These are phyloP conservation scores for Nymphalis urticae DNA, from an alignment of 2,888 invertebrate genomes.

Conservation along the genomic window DNA sequence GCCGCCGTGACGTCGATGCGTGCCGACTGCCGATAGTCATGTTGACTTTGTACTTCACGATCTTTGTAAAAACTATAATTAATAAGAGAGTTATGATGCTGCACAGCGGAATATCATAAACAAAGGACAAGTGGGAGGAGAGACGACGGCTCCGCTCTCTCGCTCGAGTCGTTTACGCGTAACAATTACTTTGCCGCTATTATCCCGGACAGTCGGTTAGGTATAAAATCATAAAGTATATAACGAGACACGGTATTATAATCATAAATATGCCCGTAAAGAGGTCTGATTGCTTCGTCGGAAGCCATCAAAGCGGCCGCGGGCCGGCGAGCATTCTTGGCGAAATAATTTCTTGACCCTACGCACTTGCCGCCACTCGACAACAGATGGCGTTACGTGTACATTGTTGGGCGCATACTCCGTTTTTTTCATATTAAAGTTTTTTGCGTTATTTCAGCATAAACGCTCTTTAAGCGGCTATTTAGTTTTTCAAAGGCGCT, in stretches of 20 bases:
- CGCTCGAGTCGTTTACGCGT: constrained; percentile 57
- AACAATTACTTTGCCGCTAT: constrained; percentile 73
- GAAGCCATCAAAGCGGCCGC: constrained; percentile 78
- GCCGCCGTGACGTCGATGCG: neutral
- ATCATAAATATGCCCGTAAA: constrained; percentile 80
- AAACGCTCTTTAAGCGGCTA: constrained; percentile 75
- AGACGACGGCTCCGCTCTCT: constrained; percentile 27
- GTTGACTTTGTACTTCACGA: constrained; percentile 16
- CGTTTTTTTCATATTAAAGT: constrained; percentile 59
- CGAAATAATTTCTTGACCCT: constrained; percentile 72
- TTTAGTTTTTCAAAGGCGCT: constrained; percentile 78
- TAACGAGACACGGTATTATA: constrained; percentile 79
- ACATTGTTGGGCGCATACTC: constrained; percentile 66
- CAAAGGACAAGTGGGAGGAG: constrained; percentile 34
- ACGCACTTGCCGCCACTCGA: constrained; percentile 63
- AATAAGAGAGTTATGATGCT: constrained; percentile 32
- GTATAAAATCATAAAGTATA: constrained; percentile 79
- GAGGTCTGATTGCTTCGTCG: constrained; percentile 80
- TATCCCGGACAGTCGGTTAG: constrained; percentile 63
- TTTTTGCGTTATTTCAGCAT: constrained; percentile 72
- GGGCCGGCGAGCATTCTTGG: constrained; percentile 67
- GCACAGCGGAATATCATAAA: constrained; percentile 32
- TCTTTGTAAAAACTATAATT: constrained; percentile 35
- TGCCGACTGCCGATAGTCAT: constrained; percentile 11
- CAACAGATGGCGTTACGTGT: constrained; percentile 77